phyloP scores from a whole-genome alignment of 2,797 vertebrate species.

The Anniella stebbinsi region DNA sequence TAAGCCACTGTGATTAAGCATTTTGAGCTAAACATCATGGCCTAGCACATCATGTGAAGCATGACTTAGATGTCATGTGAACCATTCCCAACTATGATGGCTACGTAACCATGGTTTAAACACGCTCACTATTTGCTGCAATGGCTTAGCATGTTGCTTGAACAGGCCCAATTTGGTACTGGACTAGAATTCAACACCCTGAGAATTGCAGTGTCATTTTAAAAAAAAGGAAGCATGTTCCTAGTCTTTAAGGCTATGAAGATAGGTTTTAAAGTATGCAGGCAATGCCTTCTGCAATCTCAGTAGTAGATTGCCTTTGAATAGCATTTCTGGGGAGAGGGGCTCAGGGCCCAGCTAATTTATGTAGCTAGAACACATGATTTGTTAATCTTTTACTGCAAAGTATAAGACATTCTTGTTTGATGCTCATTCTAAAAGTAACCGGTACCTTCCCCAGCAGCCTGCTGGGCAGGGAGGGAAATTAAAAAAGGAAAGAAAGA shows the following conservation, averaged over 20 bases:
- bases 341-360: not conserved
- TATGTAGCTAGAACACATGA: not conserved
- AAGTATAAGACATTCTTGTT: not conserved
- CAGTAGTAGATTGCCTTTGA: not conserved
- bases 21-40: no score
- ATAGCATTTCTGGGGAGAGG: not conserved
- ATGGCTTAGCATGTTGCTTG: no score
- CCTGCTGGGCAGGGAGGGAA: not conserved
- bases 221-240: not conserved
- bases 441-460: not conserved
- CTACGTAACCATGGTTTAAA: no score
- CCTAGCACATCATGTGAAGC: no score
- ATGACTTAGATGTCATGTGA: no score
- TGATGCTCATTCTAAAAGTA: not conserved
- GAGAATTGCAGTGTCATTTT: not conserved
- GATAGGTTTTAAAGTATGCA: not conserved
- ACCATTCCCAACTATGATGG: no score
- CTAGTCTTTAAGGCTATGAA: not conserved
- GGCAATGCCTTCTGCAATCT: not conserved
- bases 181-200: not conserved
- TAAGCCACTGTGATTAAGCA: no score
- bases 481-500: no score
- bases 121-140: no score
- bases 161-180: not conserved
- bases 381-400: not conserved